These are phyloP conservation scores for Epinephelus awoara DNA, from an alignment of 2,797 vertebrate species.

Conservation along the genomic window DNA sequence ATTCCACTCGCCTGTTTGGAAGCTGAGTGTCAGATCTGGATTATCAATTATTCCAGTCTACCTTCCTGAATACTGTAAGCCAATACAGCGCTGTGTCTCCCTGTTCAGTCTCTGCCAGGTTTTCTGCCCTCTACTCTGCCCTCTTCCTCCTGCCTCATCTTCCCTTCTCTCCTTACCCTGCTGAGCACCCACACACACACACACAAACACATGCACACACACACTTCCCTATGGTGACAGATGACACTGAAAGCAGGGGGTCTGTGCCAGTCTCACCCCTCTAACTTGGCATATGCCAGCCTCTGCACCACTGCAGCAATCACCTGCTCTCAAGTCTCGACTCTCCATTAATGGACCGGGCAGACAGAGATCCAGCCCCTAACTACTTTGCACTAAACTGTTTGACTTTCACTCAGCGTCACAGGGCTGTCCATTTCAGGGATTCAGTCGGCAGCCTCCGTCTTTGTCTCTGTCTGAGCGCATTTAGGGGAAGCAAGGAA, in stretches of 20 bases:
- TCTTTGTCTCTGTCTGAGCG: constrained; percentile 73
- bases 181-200: constrained; percentile 27
- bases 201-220: constrained; percentile 3
- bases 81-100: constrained; percentile 18
- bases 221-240: constrained; percentile 61
- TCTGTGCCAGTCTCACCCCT: constrained; percentile 57
- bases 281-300: constrained; percentile 68
- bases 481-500: constrained; percentile 65
- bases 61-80: constrained; percentile 29
- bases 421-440: constrained; percentile 66
- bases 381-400: constrained; percentile 62
- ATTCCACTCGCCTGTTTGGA: constrained; percentile 21
- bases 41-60: constrained; percentile 35
- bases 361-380: constrained; percentile 39
- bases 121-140: constrained; percentile 43
- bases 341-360: constrained; percentile 47
- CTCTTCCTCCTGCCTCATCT: constrained; percentile 37
- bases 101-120: constrained; percentile 31
- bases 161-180: constrained; percentile 27
- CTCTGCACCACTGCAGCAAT: constrained; percentile 69
- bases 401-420: constrained; percentile 69
- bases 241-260: constrained; percentile 71
- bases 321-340: constrained; percentile 39
- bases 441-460: constrained; percentile 63
- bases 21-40: constrained; percentile 15